A percentile compares a stretch with the other conserved stretches of the same genome.
Conservation (phyloP, 2,888 invertebrate species). For the Mechanitis mazaeus region DNA sequence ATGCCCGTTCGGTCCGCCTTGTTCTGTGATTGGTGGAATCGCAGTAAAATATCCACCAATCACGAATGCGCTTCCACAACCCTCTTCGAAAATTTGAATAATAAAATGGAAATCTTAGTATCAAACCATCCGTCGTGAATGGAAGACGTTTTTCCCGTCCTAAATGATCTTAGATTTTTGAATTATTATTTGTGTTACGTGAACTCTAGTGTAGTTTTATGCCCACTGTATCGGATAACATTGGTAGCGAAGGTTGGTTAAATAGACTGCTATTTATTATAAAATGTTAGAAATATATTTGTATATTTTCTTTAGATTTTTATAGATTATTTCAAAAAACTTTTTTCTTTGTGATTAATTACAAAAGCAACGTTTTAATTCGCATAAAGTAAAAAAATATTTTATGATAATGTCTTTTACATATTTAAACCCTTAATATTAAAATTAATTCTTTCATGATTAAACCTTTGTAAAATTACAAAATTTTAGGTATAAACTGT, state of each 20-base stretch:
- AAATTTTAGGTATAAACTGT: too few relatives aligned
- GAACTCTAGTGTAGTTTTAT: conserved; percentile 43
- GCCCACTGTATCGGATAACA: conserved; percentile 59
- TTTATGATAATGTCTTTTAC: too few relatives aligned
- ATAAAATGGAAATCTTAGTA: conserved; percentile 47
- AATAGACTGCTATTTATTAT: conserved; percentile 4
- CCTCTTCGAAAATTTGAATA: conserved; percentile 57
- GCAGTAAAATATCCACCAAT: conserved; percentile 43
- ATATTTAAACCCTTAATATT: too few relatives aligned
- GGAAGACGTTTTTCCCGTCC: conserved; percentile 20
- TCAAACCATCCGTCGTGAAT: conserved; percentile 29
- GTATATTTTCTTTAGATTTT: too few relatives aligned
- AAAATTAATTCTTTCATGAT: too few relatives aligned
- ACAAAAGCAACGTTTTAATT: too few relatives aligned
- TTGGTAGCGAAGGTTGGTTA: conserved; percentile 35
- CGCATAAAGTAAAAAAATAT: too few relatives aligned
- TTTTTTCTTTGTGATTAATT: too few relatives aligned
- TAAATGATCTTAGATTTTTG: conserved; percentile 2
- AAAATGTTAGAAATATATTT: conserved; percentile 6
- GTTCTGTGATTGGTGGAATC: conserved; percentile 43
- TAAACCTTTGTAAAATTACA: too few relatives aligned
- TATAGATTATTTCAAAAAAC: too few relatives aligned
- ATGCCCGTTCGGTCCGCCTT: conserved; percentile 37
- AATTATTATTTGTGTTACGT: conserved; percentile 18
- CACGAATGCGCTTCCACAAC: conserved; percentile 35